phyloP scores from a whole-genome alignment of 2,888 invertebrate genomes.

The Agrotis puta region DNA sequence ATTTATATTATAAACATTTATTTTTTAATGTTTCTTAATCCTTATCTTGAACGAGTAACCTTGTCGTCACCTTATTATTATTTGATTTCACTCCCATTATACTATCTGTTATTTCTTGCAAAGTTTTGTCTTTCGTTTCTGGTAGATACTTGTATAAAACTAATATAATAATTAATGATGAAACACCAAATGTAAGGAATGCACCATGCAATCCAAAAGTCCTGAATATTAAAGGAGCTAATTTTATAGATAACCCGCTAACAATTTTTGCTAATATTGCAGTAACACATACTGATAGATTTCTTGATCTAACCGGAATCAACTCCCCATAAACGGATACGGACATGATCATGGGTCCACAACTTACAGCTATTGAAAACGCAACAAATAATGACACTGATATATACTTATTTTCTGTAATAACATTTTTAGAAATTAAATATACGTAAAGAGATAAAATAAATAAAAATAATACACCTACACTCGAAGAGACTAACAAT shows the following conservation, averaged over 20 bases:
- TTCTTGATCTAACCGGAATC: conserved; percentile 67
- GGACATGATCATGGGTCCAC: conserved; percentile 69
- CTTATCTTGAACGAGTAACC: conserved; percentile 10
- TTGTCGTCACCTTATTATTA: not conserved
- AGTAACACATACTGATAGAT: conserved; percentile 59
- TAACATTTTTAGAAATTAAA: conserved; percentile 57
- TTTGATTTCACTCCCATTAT: conserved; percentile 41
- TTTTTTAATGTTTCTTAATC: conserved; percentile 30
- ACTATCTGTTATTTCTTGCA: conserved; percentile 70
- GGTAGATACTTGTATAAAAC: conserved; percentile 72
- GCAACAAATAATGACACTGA: conserved; percentile 62
- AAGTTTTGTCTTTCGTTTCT: conserved; percentile 76
- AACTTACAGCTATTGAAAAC: conserved; percentile 70
- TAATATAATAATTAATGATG: conserved; percentile 47
- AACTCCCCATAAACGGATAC: conserved; percentile 67
- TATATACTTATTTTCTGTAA: conserved; percentile 65
- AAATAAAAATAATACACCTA: conserved; percentile 64
- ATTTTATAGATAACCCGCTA: conserved; percentile 58
- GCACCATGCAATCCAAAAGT: conserved; percentile 65
- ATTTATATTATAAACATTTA: too few relatives aligned
- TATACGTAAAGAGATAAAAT: conserved; percentile 67
- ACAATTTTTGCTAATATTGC: conserved; percentile 39
- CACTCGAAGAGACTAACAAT: conserved; percentile 61
- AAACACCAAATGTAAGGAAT: conserved; percentile 67
- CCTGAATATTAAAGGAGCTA: conserved; percentile 67